Percentiles rank a stretch among this genome's conserved stretches.
Conservation (phyloP, 2,797 vertebrate species). For the Fundulus diaphanus region DNA sequence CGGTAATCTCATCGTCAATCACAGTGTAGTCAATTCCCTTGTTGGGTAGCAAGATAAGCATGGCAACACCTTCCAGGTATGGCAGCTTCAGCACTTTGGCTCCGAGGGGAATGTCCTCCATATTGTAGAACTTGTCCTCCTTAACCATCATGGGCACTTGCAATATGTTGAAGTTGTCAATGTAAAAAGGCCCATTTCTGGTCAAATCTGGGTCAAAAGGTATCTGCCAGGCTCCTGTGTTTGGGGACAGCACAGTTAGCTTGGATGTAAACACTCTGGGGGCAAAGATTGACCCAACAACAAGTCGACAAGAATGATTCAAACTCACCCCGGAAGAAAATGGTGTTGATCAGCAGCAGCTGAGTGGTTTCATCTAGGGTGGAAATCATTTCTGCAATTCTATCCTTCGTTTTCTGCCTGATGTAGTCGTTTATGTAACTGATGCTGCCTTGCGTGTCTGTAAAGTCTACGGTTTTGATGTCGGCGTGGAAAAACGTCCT, state of each 20-base stretch:
- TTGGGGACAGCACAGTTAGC: slow-evolving; percentile 21
- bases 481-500: slow-evolving; percentile 85
- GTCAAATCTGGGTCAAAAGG: slow-evolving; percentile 85
- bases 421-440: slow-evolving; percentile 84
- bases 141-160: slow-evolving; percentile 90
- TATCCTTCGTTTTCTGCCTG: slow-evolving; percentile 78
- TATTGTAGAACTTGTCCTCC: slow-evolving; percentile 78
- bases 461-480: slow-evolving; percentile 84
- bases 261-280: slow-evolving; percentile 4
- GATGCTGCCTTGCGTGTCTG: slow-evolving; percentile 67
- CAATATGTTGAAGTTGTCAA: slow-evolving; percentile 87
- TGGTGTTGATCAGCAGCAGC: slow-evolving; percentile 87
- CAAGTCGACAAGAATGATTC: background rate
- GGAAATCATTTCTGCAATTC: slow-evolving; percentile 82
- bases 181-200: slow-evolving; percentile 79
- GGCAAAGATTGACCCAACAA: slow-evolving; percentile 15
- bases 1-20: slow-evolving; percentile 88
- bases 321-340: slow-evolving; percentile 89
- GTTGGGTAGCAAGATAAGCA: slow-evolving; percentile 88
- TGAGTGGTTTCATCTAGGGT: slow-evolving; percentile 76
- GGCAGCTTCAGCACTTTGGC: slow-evolving; percentile 88
- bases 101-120: slow-evolving; percentile 78
- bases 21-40: slow-evolving; percentile 82
- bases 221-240: slow-evolving; percentile 85
- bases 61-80: slow-evolving; percentile 84